phyloP scores from a whole-genome alignment of 2,888 invertebrate genomes.

The Troilus luridus region DNA sequence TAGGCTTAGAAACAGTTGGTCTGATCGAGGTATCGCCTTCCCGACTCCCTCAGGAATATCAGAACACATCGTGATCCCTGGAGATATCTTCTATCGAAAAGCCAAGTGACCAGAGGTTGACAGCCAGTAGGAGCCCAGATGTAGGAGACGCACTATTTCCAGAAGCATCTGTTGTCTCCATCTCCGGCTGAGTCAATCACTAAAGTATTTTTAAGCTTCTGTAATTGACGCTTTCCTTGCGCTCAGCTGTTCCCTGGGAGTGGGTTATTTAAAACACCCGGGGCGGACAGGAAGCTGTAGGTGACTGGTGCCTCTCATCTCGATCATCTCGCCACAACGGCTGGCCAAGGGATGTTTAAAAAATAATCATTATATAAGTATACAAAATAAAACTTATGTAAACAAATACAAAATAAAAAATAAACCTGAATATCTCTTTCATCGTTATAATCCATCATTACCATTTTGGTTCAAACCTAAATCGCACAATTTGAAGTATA shows the following conservation, averaged over 20 bases:
- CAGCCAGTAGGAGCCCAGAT: constrained; percentile 36
- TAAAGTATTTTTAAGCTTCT: constrained; percentile 44
- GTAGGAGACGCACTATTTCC: constrained; percentile 44
- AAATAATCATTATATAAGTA: neutral
- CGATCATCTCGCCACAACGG: neutral
- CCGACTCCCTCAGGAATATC: too few relatives aligned
- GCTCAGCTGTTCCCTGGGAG: constrained; percentile 40
- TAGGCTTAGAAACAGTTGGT: neutral
- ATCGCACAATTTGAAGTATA: too few relatives aligned
- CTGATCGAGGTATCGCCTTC: neutral
- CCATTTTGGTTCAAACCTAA: too few relatives aligned
- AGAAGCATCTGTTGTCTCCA: constrained; percentile 49
- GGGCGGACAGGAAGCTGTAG: constrained; percentile 30
- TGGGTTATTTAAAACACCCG: constrained; percentile 25
- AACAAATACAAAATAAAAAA: too few relatives aligned
- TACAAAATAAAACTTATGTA: too few relatives aligned
- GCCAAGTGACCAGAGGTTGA: constrained; percentile 19
- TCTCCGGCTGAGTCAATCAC: constrained; percentile 50
- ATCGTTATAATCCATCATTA: too few relatives aligned
- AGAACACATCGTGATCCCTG: neutral
- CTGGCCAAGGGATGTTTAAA: neutral
- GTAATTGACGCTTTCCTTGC: constrained; percentile 46
- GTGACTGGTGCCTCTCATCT: constrained; percentile 25
- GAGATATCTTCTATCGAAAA: neutral
- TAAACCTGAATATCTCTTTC: too few relatives aligned